Base-by-base conservation (phyloP, 2,888 invertebrate genomes). In the Taenaris catops region DNA sequence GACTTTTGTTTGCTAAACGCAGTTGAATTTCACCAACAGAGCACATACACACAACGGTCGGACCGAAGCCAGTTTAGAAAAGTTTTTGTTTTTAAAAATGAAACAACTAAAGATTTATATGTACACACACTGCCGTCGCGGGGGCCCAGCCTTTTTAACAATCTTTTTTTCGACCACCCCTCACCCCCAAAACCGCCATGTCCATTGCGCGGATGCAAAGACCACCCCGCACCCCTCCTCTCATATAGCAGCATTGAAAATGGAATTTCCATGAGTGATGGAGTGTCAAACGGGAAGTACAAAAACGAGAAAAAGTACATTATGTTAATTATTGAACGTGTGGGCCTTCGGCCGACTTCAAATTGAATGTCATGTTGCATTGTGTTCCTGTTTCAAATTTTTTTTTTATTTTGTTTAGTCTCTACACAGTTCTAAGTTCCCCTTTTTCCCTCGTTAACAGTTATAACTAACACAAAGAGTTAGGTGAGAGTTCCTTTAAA, bases 211-310 rank as follows among this genome's bases (percentile, higher is more conserved):
- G 79, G 75, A 83, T 84, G 83, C 81, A 81, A 84, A 84, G 81
- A 78, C 81, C 84, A 72, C 80, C 83, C 76, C 65, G 57, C 58
- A 41, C 66, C 68, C 72, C 75, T 55, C 69, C 74, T 69, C 75
- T 71, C 74, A 68, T 71, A 75, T 70, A 74, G 67, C 79, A 76
- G 78, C 83, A 83, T 83, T 83, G 81, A 84, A 84, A 86, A 84
- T 84, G 86, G 86, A 84, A 84, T 86, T 86, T 86, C 84, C 86
- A 80, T 86, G 86, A 86, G 81, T 86, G 86, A 86, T 86, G 86
- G 84, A 86, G 84, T 86, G 86, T 84, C 86, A 86, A 84, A 84
- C 83, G 81, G 71, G 73, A 81, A 76, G 74, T 75, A 78, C 68
- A 80, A 84, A 84, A 84, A 81, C 75, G 76, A 84, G 81, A 78